Percentiles rank a stretch among this genome's conserved stretches.
These are phyloP conservation scores for Apis laboriosa DNA, from an alignment of 1,140 invertebrate genomes.

Conservation along the genomic window DNA sequence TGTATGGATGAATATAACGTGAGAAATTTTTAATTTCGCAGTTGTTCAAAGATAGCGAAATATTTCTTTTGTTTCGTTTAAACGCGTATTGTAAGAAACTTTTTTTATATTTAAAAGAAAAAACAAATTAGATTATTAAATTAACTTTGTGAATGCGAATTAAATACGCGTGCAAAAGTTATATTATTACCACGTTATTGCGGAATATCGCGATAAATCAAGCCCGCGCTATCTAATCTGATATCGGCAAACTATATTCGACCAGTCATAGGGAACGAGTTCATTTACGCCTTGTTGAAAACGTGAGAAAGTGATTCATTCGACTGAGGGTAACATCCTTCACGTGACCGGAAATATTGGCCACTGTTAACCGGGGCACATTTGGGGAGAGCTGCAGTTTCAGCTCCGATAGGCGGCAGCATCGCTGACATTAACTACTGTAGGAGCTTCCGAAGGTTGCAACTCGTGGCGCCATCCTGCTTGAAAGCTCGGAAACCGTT, in stretches of 20 bases:
- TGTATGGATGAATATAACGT: too few relatives aligned
- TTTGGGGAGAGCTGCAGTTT: conserved; percentile 55
- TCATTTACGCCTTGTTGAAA: conserved; percentile 29
- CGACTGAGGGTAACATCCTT: conserved; percentile 69
- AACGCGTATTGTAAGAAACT: too few relatives aligned
- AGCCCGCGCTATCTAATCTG: conserved; percentile 5
- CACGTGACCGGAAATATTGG: conserved; percentile 69
- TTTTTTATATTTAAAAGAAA: too few relatives aligned
- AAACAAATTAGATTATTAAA: background rate
- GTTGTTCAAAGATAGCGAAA: too few relatives aligned
- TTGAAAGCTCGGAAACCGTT: conserved; percentile 58
- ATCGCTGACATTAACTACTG: conserved; percentile 63
- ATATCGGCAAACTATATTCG: conserved; percentile 26
- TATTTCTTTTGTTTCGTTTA: too few relatives aligned
- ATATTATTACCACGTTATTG: conserved; percentile 9
- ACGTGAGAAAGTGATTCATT: conserved; percentile 51
- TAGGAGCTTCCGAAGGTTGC: conserved; percentile 48
- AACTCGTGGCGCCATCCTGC: conserved; percentile 68
- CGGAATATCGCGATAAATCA: background rate
- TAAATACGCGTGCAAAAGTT: background rate
- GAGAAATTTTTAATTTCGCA: too few relatives aligned
- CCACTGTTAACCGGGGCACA: conserved; percentile 66
- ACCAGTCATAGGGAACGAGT: background rate
- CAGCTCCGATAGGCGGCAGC: conserved; percentile 67
- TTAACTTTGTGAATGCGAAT: background rate